A percentile compares a stretch with the other conserved stretches of the same genome.
Conservation (phyloP, 2,888 invertebrate genomes). For the Euzophera pinguis region DNA sequence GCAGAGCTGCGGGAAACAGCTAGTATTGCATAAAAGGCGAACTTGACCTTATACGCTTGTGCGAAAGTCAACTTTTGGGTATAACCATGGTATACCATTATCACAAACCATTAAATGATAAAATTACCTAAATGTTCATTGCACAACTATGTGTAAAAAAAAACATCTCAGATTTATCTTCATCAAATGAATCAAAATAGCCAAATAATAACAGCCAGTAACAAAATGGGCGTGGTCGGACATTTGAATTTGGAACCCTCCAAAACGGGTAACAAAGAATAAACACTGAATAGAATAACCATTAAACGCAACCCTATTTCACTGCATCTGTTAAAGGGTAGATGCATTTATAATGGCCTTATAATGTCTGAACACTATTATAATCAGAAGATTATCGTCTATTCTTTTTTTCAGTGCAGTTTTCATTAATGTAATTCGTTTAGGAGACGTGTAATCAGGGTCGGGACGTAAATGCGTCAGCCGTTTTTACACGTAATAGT, state of each 20-base stretch:
- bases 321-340: constrained; percentile 61
- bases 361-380: constrained; percentile 56
- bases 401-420: constrained; percentile 73
- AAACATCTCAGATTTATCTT: neutral
- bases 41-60: too few species aligned
- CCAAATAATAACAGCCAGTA: constrained; percentile 17
- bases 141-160: neutral
- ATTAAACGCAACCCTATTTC: constrained; percentile 44
- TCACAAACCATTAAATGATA: too few species aligned
- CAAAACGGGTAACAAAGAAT: constrained; percentile 43
- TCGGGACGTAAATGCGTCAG: constrained; percentile 46
- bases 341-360: constrained; percentile 73
- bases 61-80: too few species aligned
- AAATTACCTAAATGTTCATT: too few species aligned
- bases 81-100: too few species aligned
- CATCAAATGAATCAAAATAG: constrained; percentile 9
- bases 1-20: too few species aligned
- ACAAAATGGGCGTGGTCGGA: constrained; percentile 28
- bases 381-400: constrained; percentile 68
- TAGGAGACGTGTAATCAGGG: constrained; percentile 59
- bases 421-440: constrained; percentile 64
- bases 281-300: constrained; percentile 50
- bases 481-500: constrained; percentile 58
- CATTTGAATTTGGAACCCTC: constrained; percentile 47
- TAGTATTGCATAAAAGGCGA: too few species aligned